phyloP scores from a whole-genome alignment of 2,888 invertebrate species.

The Yponomeuta evonymella region DNA sequence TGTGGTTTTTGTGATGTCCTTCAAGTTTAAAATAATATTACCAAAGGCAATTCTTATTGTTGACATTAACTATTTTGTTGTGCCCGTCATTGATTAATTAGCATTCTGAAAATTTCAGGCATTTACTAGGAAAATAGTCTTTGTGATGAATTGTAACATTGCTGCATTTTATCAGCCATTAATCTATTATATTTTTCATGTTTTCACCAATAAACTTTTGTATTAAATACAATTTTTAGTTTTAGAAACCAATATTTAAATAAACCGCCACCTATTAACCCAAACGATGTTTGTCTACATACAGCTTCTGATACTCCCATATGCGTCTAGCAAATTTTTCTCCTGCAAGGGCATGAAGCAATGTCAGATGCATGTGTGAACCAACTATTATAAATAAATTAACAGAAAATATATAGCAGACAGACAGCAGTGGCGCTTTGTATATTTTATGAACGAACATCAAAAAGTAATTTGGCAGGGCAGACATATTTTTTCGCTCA shows the following conservation, averaged over 20 bases:
- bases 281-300: slow-evolving; percentile 55
- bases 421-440: background rate
- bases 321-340: background rate
- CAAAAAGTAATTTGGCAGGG: background rate
- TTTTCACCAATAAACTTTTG: slow-evolving; percentile 77
- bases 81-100: slow-evolving; percentile 64
- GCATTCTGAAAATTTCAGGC: slow-evolving; percentile 72
- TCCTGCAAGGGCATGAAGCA: background rate
- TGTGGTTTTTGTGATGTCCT: slow-evolving; percentile 66
- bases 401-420: background rate
- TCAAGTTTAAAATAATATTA: slow-evolving; percentile 48
- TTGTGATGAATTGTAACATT: slow-evolving; percentile 76
- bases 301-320: slow-evolving; percentile 8
- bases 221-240: slow-evolving; percentile 77
- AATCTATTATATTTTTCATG: slow-evolving; percentile 77
- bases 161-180: slow-evolving; percentile 77
- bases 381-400: background rate
- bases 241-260: slow-evolving; percentile 73
- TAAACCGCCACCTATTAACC: slow-evolving; percentile 72
- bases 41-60: slow-evolving; percentile 58
- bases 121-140: slow-evolving; percentile 73
- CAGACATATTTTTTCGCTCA: too few relatives aligned
- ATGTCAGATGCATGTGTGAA: background rate
- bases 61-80: slow-evolving; percentile 74
- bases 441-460: background rate